Evolutionary conservation across 2,113 vertebrate genomes (phyloP), one percentile per base, ranked within the genome.

Genomic region (Sinocyclocheilus maitianheensis): DNA sequence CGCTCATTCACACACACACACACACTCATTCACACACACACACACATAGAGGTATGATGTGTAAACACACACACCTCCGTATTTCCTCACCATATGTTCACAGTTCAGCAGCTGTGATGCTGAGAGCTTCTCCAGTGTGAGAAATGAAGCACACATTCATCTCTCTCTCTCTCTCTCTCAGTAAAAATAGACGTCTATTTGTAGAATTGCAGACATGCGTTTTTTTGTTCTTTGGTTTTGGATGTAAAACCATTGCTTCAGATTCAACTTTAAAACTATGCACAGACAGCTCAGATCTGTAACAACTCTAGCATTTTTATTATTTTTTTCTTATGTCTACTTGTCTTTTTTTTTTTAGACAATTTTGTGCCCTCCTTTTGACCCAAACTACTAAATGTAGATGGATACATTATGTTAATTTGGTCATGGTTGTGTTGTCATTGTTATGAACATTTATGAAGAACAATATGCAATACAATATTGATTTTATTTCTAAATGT

Each of bases 181-280:
- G 46, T 82, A 77, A 77, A 83, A 77, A 55, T 46, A 43, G 85
- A 20, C 2, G 5, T 22, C 46, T 76, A 75, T n/a, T 82, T 74
- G 46, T 26, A 76, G 74, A 51, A 51, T 51, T 3, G 12, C n/a
- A 76, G 12, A 51, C 24, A 26, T 26, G 46, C 14, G 51, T 20
- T 26, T 51, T 43, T 74, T 46, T n/a, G 10, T 46, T 5, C 18
- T 22, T 74, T 40, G 40, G 74, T 51, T 48, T 76, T 37, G 26
- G 67, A 20, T 4, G 74, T 51, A 8, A 76, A 76, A 48, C 43
- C 46, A 51, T 51, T 51, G 34, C 67, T 69, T 34, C 60, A 63
- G n/a, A 24, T 65, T 12, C 14, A 65, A 14, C 63, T 65, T 26
- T 6, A 14, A 26, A 26, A 26, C 62, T 37, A 37, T 0, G 6